These are phyloP conservation scores for Alsophila aescularia DNA, from an alignment of 2,888 invertebrate genomes.

Conservation along the genomic window DNA sequence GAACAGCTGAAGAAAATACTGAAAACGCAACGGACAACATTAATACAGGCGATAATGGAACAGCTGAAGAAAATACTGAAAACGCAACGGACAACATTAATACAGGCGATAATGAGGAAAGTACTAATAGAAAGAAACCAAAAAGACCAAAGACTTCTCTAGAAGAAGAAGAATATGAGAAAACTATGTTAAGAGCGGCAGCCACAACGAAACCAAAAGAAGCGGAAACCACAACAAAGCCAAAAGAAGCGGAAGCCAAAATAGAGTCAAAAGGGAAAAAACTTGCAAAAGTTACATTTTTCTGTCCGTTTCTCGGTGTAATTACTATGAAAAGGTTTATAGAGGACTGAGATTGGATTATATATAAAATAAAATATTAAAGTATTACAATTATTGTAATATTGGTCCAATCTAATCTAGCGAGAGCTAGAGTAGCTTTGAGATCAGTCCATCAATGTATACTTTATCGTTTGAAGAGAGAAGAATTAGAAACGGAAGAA, in stretches of 20 bases:
- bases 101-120: neutral
- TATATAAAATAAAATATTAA: neutral
- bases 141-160: neutral
- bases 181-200: neutral
- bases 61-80: neutral
- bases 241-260: too few species aligned
- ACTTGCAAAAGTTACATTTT: constrained; percentile 57
- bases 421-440: too few species aligned
- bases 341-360: constrained; percentile 35
- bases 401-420: neutral
- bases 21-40: too few species aligned
- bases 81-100: neutral
- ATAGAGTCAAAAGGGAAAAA: constrained; percentile 21
- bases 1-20: too few species aligned
- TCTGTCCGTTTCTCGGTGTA: constrained; percentile 69
- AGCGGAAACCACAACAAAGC: too few species aligned
- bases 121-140: neutral
- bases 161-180: neutral
- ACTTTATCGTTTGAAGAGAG: too few species aligned
- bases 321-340: constrained; percentile 56
- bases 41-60: neutral
- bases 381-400: neutral
- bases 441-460: too few species aligned
- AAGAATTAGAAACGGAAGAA: too few species aligned
- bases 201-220: too few species aligned